These are phyloP conservation scores for Drosophila atripex DNA, from an alignment of 2,888 invertebrate genomes.

Conservation along the genomic window DNA sequence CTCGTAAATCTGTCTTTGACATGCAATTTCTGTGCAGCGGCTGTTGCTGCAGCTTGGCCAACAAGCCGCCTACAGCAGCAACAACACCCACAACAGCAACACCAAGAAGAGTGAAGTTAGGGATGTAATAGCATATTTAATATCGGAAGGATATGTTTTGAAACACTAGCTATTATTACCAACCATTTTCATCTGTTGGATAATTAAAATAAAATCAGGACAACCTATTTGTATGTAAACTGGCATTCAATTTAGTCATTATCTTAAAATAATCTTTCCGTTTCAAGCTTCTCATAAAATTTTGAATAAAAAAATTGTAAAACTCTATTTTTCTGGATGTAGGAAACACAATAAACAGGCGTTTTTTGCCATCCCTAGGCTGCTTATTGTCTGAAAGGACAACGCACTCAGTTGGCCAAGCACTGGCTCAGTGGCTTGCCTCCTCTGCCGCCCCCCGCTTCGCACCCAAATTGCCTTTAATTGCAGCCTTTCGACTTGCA, in stretches of 20 bases:
- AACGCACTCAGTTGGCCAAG: constrained; percentile 59
- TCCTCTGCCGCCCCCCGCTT: neutral
- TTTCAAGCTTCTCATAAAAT: too few species aligned
- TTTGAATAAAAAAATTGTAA: too few species aligned
- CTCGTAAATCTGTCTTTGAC: constrained; percentile 79
- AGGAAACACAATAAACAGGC: neutral
- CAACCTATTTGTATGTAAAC: too few species aligned
- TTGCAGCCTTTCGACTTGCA: constrained; percentile 63
- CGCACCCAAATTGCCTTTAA: constrained; percentile 74
- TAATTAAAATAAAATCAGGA: too few species aligned
- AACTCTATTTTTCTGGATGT: neutral
- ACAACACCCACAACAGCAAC: constrained; percentile 27
- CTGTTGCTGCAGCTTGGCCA: constrained; percentile 65
- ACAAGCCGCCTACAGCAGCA: constrained; percentile 20
- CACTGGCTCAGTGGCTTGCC: constrained; percentile 27
- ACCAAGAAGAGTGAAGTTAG: constrained; percentile 19
- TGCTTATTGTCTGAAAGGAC: constrained; percentile 67
- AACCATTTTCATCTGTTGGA: too few species aligned
- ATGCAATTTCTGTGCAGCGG: constrained; percentile 74
- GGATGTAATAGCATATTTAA: neutral
- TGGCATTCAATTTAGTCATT: too few species aligned
- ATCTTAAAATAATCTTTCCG: too few species aligned
- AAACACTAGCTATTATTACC: too few species aligned
- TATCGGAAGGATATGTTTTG: too few species aligned
- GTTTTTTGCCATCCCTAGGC: neutral